A percentile compares a stretch with the other conserved stretches of the same genome.
These are phyloP conservation scores for Eudasyphora cyanicolor DNA, from an alignment of 2,888 invertebrate species.

Conservation along the genomic window DNA sequence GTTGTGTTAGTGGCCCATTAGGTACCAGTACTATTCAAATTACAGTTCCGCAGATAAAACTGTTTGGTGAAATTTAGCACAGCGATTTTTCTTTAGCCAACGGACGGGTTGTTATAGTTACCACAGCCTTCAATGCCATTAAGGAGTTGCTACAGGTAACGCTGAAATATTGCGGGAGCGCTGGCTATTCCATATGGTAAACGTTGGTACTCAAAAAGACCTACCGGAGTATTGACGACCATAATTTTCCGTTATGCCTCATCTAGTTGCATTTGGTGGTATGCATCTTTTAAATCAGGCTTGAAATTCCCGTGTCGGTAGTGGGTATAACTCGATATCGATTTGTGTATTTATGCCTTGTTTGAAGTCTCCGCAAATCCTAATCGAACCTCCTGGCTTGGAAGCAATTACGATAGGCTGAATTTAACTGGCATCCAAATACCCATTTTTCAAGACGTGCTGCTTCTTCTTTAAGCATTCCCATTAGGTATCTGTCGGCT, in stretches of 20 bases:
- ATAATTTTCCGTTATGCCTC: constrained; percentile 72
- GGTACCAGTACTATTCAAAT: too few relatives aligned
- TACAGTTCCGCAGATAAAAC: too few relatives aligned
- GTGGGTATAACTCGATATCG: constrained; percentile 67
- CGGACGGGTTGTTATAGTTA: too few relatives aligned
- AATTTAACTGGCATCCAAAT: constrained; percentile 55
- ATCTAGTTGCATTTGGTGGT: constrained; percentile 69
- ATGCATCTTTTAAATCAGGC: constrained; percentile 64
- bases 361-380: constrained; percentile 66
- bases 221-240: too few relatives aligned
- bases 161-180: constrained; percentile 72
- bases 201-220: too few relatives aligned
- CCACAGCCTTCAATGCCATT: constrained; percentile 68
- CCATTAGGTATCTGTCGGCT: constrained; percentile 66
- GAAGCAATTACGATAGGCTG: too few relatives aligned
- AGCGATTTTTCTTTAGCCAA: too few relatives aligned
- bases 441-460: constrained; percentile 57
- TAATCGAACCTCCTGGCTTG: too few relatives aligned
- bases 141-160: constrained; percentile 72
- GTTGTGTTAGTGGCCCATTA: too few relatives aligned
- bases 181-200: constrained; percentile 76
- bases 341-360: constrained; percentile 67
- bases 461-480: constrained; percentile 61
- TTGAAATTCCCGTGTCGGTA: constrained; percentile 68
- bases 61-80: too few relatives aligned